Base-by-base conservation (phyloP, 2,113 vertebrate species). In the Clinocottus analis region DNA sequence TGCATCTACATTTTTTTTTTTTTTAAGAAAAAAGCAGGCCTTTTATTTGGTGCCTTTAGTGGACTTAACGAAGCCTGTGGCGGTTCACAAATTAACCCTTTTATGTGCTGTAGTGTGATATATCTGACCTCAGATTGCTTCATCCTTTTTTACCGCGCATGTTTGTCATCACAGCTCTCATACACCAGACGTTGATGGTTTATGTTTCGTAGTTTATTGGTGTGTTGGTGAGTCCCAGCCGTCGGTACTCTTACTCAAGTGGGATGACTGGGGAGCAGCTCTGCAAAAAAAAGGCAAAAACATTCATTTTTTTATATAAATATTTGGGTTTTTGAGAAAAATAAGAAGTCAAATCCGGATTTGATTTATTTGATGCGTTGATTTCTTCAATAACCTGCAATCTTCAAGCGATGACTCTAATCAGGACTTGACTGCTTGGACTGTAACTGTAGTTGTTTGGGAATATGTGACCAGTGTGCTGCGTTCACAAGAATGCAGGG, bases 51-150 rank as follows among this genome's bases (percentile, higher is more conserved):
- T 45, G 27, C 4, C 13, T 73, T 35, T 27, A 37, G 29, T 43
- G 39, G 60, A 65, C 37, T n/a, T n/a, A n/a, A 53, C 23, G 25
- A 37, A 65, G 58, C 17, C 41, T 63, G 31, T 53, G 9, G 63
- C 8, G 0, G 58, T 7, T 68, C 17, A 13, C 39, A 60, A 31
- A 65, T 35, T 64, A 55, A 41, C 12, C 9, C 0, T 5, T 13
- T 53, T 3, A 39, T 41, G 43, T 3, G n/a, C 43, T 45, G 16
- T 21, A 27, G 7, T 47, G 45, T 47, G 45, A 27, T 10, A 29
- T 51, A 61, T 68, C 69, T 67, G 23, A n/a, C 31, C n/a, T 41
- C 55, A 60, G n/a, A 49, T 29, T 29, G 29, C 55, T 21, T 68
- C n/a, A 14, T 31, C 7, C 27, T 59, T 51, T 56, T 14, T 55